Evolutionary conservation across 1,140 invertebrate species (phyloP).

Genomic region (Propsilocerus akamusi): DNA sequence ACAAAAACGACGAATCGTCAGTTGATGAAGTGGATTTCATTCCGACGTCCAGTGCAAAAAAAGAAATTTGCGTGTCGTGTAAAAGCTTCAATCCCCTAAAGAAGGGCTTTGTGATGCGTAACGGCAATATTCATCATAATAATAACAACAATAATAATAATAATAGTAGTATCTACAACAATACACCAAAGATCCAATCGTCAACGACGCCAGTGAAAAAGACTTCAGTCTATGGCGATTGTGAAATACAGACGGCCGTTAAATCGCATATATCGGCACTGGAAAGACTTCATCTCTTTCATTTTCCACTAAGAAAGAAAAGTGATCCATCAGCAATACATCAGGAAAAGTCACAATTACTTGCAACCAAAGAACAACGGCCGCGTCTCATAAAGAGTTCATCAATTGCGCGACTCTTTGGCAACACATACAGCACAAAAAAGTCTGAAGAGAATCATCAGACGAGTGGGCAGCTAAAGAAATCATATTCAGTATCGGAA

Average conservation of each 20-base stretch:
- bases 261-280: constrained; percentile 5
- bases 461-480: background rate
- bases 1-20: background rate
- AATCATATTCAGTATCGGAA: background rate
- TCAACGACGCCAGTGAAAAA: background rate
- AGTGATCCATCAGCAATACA: background rate
- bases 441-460: constrained; percentile 17
- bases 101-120: background rate
- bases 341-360: background rate
- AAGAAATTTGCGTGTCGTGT: background rate
- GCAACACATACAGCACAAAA: constrained; percentile 22
- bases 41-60: background rate
- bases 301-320: constrained; percentile 4
- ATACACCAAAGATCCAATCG: background rate
- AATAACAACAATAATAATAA: background rate
- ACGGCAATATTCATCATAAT: background rate
- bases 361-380: constrained; percentile 1
- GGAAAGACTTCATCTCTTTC: constrained; percentile 3
- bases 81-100: background rate
- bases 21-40: background rate
- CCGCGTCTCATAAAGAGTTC: constrained; percentile 5
- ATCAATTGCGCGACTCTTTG: constrained; percentile 16
- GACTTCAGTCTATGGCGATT: background rate
- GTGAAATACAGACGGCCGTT: background rate
- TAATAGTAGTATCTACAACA: background rate